phyloP scores from a whole-genome alignment of 23 tunicate genomes.

The Styela clava region DNA sequence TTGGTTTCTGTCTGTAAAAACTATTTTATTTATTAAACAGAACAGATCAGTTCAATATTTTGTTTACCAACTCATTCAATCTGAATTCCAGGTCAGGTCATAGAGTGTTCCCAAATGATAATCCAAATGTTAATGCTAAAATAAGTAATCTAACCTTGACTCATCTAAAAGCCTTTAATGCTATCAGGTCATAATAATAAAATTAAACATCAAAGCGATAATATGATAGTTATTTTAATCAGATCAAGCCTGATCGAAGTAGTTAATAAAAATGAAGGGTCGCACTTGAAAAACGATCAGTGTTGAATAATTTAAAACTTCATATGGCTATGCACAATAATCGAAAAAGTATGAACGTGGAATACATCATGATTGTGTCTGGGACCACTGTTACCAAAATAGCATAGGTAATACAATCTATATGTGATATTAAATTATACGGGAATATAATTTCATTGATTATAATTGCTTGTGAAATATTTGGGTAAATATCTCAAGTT shows the following conservation, averaged over 20 bases:
- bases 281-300: neutral
- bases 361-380: neutral
- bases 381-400: neutral
- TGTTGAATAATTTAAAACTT: neutral
- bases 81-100: neutral
- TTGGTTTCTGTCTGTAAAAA: too few species aligned
- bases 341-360: neutral
- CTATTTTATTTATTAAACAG: too few species aligned
- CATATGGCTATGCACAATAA: neutral
- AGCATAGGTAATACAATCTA: too few species aligned
- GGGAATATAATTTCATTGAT: too few species aligned
- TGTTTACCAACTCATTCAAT: neutral
- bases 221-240: too few species aligned
- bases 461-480: too few species aligned
- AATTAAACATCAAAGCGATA: too few species aligned
- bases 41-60: neutral
- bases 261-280: neutral
- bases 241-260: neutral
- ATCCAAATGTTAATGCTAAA: neutral
- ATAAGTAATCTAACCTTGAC: neutral
- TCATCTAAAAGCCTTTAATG: neutral
- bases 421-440: too few species aligned
- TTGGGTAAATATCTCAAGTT: too few species aligned
- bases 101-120: neutral
- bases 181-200: too few species aligned